Percentiles rank a stretch among this genome's conserved stretches.
Evolutionary conservation across 2,797 vertebrate genomes (phyloP).

Genomic region (Vultur gryphus): DNA sequence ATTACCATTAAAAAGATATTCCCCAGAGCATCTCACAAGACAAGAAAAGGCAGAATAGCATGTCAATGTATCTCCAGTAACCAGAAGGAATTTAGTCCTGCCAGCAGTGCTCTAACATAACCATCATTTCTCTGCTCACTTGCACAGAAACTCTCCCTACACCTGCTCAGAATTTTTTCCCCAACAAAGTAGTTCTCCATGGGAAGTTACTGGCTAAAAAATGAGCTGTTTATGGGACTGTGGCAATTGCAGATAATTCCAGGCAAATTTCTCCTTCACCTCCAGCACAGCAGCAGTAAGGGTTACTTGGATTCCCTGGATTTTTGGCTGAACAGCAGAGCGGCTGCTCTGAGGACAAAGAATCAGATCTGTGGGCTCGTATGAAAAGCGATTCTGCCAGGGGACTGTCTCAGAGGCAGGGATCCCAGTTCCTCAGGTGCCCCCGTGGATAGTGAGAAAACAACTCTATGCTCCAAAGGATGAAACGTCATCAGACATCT

Average conservation of each 20-base stretch:
- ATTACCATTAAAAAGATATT: slow-evolving; percentile 36
- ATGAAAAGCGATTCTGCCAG: neutral
- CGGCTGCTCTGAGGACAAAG: neutral
- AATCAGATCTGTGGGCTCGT: neutral
- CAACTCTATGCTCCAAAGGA: neutral
- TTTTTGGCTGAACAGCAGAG: neutral
- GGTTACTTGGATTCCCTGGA: neutral
- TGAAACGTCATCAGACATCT: neutral
- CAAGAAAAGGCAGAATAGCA: neutral
- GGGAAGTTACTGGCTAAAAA: neutral
- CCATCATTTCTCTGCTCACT: neutral
- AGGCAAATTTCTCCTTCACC: neutral
- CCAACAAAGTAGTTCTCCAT: neutral
- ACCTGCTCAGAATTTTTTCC: neutral
- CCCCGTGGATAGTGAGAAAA: neutral
- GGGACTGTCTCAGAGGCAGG: neutral
- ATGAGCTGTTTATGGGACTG: neutral
- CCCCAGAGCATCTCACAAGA: neutral
- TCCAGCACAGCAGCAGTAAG: neutral
- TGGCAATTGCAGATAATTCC: neutral
- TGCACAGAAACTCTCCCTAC: neutral
- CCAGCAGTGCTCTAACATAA: neutral
- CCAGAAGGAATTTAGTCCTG: neutral
- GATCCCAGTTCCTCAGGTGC: neutral
- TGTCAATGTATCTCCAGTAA: neutral